Base-by-base conservation (phyloP, 2,888 invertebrate genomes). In the Helleia helle region DNA sequence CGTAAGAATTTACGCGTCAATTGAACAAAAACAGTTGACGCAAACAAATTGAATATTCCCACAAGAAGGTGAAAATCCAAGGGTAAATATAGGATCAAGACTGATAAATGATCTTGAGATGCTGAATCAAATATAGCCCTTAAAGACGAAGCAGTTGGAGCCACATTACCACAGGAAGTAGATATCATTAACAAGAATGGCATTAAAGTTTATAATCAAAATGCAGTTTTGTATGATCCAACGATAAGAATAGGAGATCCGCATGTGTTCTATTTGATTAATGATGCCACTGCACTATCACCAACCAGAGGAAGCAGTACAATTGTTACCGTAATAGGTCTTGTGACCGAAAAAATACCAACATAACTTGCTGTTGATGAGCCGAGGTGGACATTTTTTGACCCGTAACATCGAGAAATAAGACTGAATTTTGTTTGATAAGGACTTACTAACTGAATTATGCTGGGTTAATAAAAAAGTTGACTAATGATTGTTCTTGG, bases 401-500 rank as follows among this genome's bases (percentile, higher is more conserved):
- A 17, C 9, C 7, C 38, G 46, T 47, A 67, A 59, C 50, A 9
- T 0, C 15, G 9, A 43, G 1, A 0, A 2, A 14, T 66, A 71
- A 59, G 58, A 59, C 51, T 49, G 42, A 54, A 31, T 58, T 49
- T 65, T 0, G 11, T 29, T 18, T 31, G 6, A 25, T 5, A 22
- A 17, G 13, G 2, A 1, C 11, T 26, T 9, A 17, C 36, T 13
- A 2, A 17, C 12, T 38, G 13, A 15, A 24, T 30, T 38, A 24
- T 13, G 36, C 38, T 36, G 29, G 39, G 40, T 46, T 47, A 55
- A 54, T 72, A 79, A 83, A 81, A 76, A 83, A 73, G 57, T 76
- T 83, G 81, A 84, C 81, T 83, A 84, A 84, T 83, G 84, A 81
- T 76, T 79, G 73, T 77, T 74, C 81, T 81, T 76, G 59, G 68